Evolutionary conservation across 2,797 vertebrate genomes (phyloP).

Genomic region (Melanotaenia boesemani): DNA sequence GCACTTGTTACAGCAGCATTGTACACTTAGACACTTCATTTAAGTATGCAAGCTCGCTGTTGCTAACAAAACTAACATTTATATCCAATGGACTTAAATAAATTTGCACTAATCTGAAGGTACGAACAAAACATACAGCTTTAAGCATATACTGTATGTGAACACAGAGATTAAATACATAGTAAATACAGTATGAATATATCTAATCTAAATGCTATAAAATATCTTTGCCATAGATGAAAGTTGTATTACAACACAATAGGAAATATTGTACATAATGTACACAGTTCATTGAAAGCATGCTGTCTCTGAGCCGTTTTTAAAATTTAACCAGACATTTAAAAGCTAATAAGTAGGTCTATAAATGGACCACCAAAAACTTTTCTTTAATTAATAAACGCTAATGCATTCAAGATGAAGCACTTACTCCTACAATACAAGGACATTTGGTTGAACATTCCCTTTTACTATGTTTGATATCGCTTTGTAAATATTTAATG

Average conservation of each 20-base stretch:
- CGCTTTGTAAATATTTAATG: conserved; percentile 58
- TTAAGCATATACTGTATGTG: background rate
- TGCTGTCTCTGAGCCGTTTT: conserved; percentile 36
- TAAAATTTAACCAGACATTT: conserved; percentile 51
- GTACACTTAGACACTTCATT: conserved; percentile 43
- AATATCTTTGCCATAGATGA: background rate
- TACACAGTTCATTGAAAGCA: conserved; percentile 41
- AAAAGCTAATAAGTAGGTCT: conserved; percentile 50
- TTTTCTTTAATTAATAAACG: conserved; percentile 71
- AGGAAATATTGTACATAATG: conserved; percentile 22
- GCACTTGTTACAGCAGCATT: conserved; percentile 41
- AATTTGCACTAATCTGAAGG: background rate
- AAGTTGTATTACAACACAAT: background rate
- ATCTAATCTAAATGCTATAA: background rate
- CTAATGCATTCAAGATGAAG: conserved; percentile 69
- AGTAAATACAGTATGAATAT: too few relatives aligned
- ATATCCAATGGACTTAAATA: background rate
- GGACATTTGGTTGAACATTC: conserved; percentile 57
- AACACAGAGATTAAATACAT: too few relatives aligned
- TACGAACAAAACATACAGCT: background rate
- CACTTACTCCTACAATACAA: conserved; percentile 59
- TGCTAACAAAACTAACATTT: background rate
- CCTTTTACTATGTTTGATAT: conserved; percentile 50
- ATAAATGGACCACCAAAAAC: conserved; percentile 67
- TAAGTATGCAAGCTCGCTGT: conserved; percentile 11